Conservation (phyloP, 2,888 invertebrate species). For the Calameuta pallipes region DNA sequence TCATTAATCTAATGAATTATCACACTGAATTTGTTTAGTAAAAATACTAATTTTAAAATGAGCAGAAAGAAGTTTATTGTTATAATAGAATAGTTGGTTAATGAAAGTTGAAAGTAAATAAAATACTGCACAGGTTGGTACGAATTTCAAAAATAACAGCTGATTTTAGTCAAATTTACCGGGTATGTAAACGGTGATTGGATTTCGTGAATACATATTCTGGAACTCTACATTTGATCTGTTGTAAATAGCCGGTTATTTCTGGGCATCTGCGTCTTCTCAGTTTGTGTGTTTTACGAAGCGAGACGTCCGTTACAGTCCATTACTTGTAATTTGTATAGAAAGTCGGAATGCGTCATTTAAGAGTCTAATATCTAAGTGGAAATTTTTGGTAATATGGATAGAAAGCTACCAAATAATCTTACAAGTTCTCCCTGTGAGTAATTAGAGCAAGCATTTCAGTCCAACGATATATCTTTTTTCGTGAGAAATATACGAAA, state of each 20-base stretch:
- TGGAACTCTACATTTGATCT: neutral
- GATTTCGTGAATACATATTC: neutral
- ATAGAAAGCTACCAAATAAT: neutral
- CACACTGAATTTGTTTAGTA: neutral
- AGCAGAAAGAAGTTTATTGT: neutral
- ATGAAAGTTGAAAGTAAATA: neutral
- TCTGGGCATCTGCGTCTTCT: neutral
- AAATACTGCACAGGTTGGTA: neutral
- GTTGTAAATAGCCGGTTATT: neutral
- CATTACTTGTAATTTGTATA: neutral
- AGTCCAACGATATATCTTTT: neutral
- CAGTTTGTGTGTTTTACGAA: neutral
- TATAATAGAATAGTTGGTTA: neutral
- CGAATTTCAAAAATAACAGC: neutral
- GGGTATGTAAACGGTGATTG: neutral
- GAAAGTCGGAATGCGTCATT: neutral
- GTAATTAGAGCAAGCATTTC: neutral
- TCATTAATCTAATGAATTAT: neutral
- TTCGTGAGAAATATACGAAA: neutral
- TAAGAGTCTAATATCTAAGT: neutral
- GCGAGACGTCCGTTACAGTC: neutral
- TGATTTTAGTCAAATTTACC: neutral
- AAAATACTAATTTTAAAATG: neutral
- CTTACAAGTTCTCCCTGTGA: neutral
- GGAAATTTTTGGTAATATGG: neutral